phyloP scores from a whole-genome alignment of 2,113 vertebrate genomes.

The Capra hircus region DNA sequence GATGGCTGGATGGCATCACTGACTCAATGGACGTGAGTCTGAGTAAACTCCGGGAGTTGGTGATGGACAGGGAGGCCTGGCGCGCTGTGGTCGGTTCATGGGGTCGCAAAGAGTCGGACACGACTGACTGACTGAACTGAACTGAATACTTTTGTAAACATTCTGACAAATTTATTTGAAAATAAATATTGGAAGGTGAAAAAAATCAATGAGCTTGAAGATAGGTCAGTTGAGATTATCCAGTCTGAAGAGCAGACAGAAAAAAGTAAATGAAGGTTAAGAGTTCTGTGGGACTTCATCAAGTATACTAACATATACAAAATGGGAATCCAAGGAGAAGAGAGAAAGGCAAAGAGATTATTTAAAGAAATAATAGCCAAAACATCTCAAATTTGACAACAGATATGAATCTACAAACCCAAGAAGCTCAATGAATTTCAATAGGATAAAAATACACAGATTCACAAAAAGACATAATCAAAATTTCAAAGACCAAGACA shows the following conservation, averaged over 20 bases:
- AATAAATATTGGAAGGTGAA: not conserved
- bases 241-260: not conserved
- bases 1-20: too few species aligned
- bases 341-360: not conserved
- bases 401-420: not conserved
- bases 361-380: not conserved
- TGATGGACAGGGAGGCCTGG: too few species aligned
- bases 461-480: not conserved
- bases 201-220: not conserved
- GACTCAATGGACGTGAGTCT: too few species aligned
- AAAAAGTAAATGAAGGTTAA: not conserved
- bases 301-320: not conserved
- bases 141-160: not conserved
- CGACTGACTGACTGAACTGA: too few species aligned
- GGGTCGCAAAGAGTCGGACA: too few species aligned
- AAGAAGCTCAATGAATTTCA: not conserved
- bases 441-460: not conserved
- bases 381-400: not conserved
- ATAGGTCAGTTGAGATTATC: not conserved
- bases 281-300: not conserved
- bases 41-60: too few species aligned
- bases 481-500: not conserved
- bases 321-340: not conserved
- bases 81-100: fast-evolving
- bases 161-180: not conserved